These are phyloP conservation scores for Parnassius smintheus DNA, from an alignment of 2,888 invertebrate genomes.

Conservation along the genomic window DNA sequence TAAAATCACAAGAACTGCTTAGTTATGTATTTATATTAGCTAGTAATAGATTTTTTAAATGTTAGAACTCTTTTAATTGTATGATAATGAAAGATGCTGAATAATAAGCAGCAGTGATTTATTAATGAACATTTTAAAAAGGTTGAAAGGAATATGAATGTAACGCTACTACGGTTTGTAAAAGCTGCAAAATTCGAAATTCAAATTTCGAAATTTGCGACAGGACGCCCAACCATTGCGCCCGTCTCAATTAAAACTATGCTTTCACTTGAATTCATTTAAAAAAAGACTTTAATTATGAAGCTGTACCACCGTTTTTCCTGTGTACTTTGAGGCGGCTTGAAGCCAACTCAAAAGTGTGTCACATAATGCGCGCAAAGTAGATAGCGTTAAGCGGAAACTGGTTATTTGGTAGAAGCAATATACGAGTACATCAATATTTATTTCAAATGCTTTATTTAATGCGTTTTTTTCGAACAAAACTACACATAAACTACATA, in stretches of 20 bases:
- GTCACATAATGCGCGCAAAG: slow-evolving; percentile 48
- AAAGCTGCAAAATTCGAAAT: slow-evolving; percentile 60
- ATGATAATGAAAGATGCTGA: background rate
- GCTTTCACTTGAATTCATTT: slow-evolving; percentile 27
- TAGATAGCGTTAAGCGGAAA: slow-evolving; percentile 21
- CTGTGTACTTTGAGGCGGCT: slow-evolving; percentile 54
- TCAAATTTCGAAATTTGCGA: slow-evolving; percentile 67
- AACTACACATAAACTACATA: no score
- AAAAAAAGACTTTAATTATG: slow-evolving; percentile 32
- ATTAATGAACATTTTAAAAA: slow-evolving; percentile 9
- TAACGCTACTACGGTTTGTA: slow-evolving; percentile 27
- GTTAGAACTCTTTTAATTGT: slow-evolving; percentile 1
- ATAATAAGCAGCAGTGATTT: background rate
- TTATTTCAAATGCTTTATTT: background rate
- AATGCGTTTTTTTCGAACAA: background rate
- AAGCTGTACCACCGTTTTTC: slow-evolving; percentile 48
- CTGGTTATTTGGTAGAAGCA: slow-evolving; percentile 2
- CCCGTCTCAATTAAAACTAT: slow-evolving; percentile 53
- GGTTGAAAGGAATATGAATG: slow-evolving; percentile 18
- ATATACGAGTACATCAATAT: background rate
- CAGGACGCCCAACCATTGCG: slow-evolving; percentile 45
- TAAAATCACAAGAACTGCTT: background rate
- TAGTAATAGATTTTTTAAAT: background rate
- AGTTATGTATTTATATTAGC: slow-evolving; percentile 1
- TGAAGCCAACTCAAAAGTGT: slow-evolving; percentile 78